Evolutionary conservation across 2,888 invertebrate genomes (phyloP).

Genomic region (Rotaria macrura): DNA sequence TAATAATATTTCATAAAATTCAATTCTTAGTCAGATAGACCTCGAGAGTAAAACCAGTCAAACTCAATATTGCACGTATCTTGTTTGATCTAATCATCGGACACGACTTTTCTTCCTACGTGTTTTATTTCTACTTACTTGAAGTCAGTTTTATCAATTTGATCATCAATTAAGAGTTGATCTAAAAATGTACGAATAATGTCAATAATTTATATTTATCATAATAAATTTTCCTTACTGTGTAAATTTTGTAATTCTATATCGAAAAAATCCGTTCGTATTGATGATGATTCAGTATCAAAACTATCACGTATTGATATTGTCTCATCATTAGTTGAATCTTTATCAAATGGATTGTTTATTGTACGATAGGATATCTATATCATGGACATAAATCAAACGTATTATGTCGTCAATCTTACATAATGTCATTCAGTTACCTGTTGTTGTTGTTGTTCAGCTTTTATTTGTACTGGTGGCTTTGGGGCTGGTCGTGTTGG

Average conservation of each 20-base stretch:
- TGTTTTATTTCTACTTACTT: neutral
- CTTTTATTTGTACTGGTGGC: neutral
- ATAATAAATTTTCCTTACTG: neutral
- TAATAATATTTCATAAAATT: no score
- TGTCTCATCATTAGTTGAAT: neutral
- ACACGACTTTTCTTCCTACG: no score
- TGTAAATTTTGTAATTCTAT: constrained; percentile 7
- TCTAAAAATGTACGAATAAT: neutral
- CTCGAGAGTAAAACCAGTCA: no score
- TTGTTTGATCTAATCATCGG: no score
- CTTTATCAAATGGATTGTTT: constrained; percentile 3
- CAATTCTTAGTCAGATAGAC: no score
- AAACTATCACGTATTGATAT: constrained; percentile 3
- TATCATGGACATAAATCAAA: no score
- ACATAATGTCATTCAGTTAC: neutral
- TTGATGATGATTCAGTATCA: constrained; percentile 19
- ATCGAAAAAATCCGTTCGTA: neutral
- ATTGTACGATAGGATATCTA: neutral
- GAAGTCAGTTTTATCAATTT: neutral
- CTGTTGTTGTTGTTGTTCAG: constrained; percentile 10
- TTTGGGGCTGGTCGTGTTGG: constrained; percentile 3
- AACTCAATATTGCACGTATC: no score
- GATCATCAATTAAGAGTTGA: neutral
- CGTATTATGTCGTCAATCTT: neutral
- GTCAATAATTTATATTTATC: neutral